These are phyloP conservation scores for Myocastor coypus DNA, from an alignment of 2,113 vertebrate genomes.

Conservation along the genomic window DNA sequence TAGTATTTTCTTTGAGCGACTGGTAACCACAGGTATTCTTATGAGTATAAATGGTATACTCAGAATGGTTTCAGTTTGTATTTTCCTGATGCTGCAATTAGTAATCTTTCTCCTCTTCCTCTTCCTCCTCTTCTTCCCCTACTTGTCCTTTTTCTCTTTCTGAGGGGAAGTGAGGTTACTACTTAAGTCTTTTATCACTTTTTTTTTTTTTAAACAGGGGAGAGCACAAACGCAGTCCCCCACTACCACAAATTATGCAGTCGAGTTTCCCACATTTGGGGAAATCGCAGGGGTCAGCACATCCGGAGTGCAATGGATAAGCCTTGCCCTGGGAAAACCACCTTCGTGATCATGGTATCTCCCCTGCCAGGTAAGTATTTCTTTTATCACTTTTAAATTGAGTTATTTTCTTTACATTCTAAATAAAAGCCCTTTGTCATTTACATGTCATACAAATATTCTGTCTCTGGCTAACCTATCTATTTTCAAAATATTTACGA, in stretches of 20 bases:
- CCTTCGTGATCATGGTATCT: too few relatives aligned
- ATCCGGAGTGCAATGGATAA: too few relatives aligned
- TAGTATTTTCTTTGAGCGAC: neutral
- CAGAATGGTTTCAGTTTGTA: neutral
- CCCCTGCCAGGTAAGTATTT: too few relatives aligned
- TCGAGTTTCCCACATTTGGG: too few relatives aligned
- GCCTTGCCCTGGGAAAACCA: too few relatives aligned
- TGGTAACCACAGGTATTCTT: neutral
- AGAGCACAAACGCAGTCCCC: too few relatives aligned
- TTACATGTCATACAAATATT: neutral
- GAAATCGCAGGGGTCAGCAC: too few relatives aligned
- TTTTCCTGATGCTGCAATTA: neutral
- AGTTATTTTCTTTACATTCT: slow-evolving; percentile 13
- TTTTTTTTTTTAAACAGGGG: too few relatives aligned
- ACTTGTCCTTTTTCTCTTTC: neutral
- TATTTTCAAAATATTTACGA: slow-evolving; percentile 37
- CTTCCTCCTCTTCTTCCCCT: neutral
- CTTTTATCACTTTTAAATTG: too few relatives aligned
- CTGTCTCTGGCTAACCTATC: neutral
- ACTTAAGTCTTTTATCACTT: neutral
- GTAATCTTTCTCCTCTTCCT: neutral
- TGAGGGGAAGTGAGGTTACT: neutral
- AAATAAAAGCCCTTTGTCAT: neutral
- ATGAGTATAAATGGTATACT: neutral
- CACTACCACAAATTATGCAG: too few relatives aligned